Conservation (phyloP, 2,888 invertebrate species). For the Corythucha ciliata region DNA sequence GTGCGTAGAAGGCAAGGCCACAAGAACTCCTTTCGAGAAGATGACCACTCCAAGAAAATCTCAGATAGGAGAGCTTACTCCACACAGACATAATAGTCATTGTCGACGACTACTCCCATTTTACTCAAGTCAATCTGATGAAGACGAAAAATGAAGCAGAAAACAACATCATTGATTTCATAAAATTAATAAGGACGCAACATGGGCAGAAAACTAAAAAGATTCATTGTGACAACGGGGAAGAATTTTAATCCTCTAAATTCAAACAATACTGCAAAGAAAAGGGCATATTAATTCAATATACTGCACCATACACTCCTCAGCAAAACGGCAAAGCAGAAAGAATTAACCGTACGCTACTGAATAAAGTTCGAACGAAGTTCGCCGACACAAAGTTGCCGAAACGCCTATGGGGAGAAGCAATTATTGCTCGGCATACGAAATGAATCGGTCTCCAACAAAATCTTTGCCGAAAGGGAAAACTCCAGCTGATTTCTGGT, state of each 20-base stretch:
- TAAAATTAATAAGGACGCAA: conserved; percentile 34
- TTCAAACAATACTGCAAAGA: conserved; percentile 20
- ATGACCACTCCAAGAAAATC: too few species aligned
- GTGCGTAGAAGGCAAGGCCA: conserved; percentile 1
- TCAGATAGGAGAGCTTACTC: too few species aligned
- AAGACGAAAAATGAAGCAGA: conserved; percentile 36
- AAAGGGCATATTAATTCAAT: conserved; percentile 25
- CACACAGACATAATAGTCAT: too few species aligned
- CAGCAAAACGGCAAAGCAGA: conserved; percentile 25
- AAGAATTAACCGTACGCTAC: conserved; percentile 24
- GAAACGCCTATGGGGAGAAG: conserved; percentile 34
- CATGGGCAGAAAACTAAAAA: conserved; percentile 33
- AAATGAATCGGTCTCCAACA: conserved; percentile 8
- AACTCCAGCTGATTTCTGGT: conserved; percentile 25
- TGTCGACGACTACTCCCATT: conserved; percentile 37
- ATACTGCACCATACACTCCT: conserved; percentile 20
- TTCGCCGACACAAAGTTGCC: conserved; percentile 32
- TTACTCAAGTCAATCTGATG: conserved; percentile 31
- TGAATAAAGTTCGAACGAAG: conserved; percentile 21
- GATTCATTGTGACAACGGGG: conserved; percentile 34
- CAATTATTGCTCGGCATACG: conserved; percentile 31
- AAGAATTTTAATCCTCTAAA: conserved; percentile 26
- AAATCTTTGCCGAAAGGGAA: conserved; percentile 24
- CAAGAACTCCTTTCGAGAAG: not conserved
- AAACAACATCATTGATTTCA: conserved; percentile 34